Conservation (phyloP, 2,113 vertebrate species). For the Odontesthes bonariensis region DNA sequence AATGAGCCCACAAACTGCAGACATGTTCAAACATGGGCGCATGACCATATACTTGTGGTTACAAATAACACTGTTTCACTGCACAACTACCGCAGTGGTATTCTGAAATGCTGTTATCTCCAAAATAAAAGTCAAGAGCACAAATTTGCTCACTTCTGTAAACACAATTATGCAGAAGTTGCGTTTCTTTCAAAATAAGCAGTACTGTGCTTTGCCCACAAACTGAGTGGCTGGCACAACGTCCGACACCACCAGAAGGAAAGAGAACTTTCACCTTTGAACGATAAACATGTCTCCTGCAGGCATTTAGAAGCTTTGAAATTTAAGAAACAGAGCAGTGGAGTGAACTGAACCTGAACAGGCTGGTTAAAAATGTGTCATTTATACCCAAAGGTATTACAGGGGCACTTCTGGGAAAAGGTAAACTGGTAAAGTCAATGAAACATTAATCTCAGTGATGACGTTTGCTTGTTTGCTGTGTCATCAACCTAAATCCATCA, state of each 20-base stretch:
- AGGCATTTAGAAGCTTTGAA: slow-evolving; percentile 54
- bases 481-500: slow-evolving; percentile 44
- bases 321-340: slow-evolving; percentile 35
- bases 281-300: slow-evolving; percentile 36
- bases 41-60: slow-evolving; percentile 34
- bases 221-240: slow-evolving; percentile 44
- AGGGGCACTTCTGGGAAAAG: slow-evolving; percentile 17
- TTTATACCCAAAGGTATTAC: slow-evolving; percentile 8
- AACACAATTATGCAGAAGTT: slow-evolving; percentile 34
- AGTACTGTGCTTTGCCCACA: slow-evolving; percentile 21
- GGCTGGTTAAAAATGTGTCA: slow-evolving; percentile 31
- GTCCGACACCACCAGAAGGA: slow-evolving; percentile 39
- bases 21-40: slow-evolving; percentile 64
- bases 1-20: slow-evolving; percentile 59
- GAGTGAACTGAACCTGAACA: slow-evolving; percentile 25
- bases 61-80: slow-evolving; percentile 58
- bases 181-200: slow-evolving; percentile 27
- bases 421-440: slow-evolving; percentile 15
- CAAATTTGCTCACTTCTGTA: slow-evolving; percentile 30
- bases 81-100: slow-evolving; percentile 1
- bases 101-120: slow-evolving; percentile 11
- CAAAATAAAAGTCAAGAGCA: slow-evolving; percentile 13
- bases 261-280: slow-evolving; percentile 60
- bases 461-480: slow-evolving; percentile 35
- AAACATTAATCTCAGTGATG: slow-evolving; percentile 30